These are phyloP conservation scores for Oscheius myriophilus DNA, from an alignment of 2,888 invertebrate species.

Conservation along the genomic window DNA sequence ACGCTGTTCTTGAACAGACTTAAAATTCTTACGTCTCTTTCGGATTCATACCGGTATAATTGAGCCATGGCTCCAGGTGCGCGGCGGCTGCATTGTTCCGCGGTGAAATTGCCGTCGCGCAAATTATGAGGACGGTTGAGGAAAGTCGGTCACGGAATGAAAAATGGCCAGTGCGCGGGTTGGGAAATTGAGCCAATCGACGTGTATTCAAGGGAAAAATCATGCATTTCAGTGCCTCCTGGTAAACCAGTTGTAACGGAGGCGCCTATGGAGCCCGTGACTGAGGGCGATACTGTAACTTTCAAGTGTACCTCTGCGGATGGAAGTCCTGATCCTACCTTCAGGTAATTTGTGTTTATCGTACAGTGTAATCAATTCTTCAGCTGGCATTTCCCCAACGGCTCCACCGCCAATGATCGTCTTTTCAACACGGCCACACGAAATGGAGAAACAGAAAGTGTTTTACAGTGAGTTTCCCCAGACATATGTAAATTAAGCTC, in stretches of 20 bases:
- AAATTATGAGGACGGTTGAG: constrained; percentile 8
- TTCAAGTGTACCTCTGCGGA: constrained; percentile 63
- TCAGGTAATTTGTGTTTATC: constrained; percentile 39
- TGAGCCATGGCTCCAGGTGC: constrained; percentile 17
- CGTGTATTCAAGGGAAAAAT: neutral
- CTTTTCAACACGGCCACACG: constrained; percentile 31
- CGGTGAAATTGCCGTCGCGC: constrained; percentile 11
- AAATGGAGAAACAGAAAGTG: constrained; percentile 46
- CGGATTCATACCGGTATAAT: too few relatives aligned
- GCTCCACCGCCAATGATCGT: constrained; percentile 34
- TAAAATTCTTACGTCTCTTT: too few relatives aligned
- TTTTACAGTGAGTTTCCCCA: constrained; percentile 42
- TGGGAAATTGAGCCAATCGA: too few relatives aligned
- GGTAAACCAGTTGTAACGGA: constrained; percentile 55
- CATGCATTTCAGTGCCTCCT: constrained; percentile 61
- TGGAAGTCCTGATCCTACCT: constrained; percentile 66
- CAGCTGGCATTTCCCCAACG: constrained; percentile 51
- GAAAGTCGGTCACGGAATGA: constrained; percentile 1
- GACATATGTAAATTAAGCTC: neutral
- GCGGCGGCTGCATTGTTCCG: neutral
- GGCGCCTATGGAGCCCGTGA: constrained; percentile 55
- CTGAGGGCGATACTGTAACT: constrained; percentile 61
- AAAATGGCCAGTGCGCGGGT: too few relatives aligned
- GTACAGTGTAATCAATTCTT: neutral
- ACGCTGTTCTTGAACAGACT: too few relatives aligned